phyloP scores from a whole-genome alignment of 2,888 invertebrate species.

The Nemurella pictetii region DNA sequence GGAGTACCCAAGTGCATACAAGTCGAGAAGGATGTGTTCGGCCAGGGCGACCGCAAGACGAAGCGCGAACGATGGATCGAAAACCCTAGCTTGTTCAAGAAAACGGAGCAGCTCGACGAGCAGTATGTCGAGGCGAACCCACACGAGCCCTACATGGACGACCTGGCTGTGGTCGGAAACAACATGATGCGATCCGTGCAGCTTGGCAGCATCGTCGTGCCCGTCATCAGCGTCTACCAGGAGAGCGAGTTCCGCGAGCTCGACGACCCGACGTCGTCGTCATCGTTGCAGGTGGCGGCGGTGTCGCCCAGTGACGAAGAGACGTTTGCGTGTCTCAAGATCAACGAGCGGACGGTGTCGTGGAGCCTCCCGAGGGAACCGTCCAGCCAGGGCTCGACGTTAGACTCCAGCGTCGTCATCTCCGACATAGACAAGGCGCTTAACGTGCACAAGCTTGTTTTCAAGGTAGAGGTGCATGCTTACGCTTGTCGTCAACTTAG shows the following conservation, averaged over 20 bases:
- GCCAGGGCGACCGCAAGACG: not conserved
- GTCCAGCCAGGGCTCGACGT: not conserved
- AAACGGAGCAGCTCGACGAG: not conserved
- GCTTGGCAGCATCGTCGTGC: not conserved
- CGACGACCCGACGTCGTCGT: not conserved
- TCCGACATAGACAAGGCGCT: not conserved
- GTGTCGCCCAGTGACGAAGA: not conserved
- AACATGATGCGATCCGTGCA: not conserved
- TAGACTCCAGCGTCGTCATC: not conserved
- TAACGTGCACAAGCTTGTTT: not conserved
- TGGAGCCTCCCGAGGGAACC: not conserved
- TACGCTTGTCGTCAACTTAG: too few relatives aligned
- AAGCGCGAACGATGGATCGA: not conserved
- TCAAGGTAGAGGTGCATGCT: too few relatives aligned
- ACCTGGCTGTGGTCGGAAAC: not conserved
- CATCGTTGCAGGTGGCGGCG: not conserved
- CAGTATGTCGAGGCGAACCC: not conserved
- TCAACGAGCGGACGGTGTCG: not conserved
- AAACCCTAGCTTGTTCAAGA: not conserved
- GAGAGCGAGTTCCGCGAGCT: not conserved
- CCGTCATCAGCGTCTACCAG: constrained; percentile 8
- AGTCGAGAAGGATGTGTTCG: not conserved
- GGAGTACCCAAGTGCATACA: not conserved
- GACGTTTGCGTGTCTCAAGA: not conserved
- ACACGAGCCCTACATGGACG: not conserved